Base-by-base conservation (phyloP, 2,888 invertebrate genomes). In the Exephanes ischioxanthus region DNA sequence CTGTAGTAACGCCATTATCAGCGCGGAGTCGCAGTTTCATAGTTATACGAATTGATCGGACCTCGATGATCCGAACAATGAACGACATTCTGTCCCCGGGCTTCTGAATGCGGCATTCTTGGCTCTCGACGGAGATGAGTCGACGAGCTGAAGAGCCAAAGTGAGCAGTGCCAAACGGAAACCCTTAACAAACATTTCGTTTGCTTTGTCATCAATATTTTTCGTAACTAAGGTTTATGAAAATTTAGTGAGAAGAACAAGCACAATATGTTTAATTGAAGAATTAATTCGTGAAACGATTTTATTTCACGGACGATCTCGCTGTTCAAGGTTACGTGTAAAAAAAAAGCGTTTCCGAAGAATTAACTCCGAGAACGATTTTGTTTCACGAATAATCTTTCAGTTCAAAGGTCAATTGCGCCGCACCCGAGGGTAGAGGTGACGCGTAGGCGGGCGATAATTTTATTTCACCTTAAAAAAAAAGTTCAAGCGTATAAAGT, bases 401-500 rank as follows among this genome's bases (percentile, higher is more conserved):
- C 16, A 5, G 14, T 61, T 61, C 26, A 26, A 61, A 61, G 30
- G 63, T 63, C 41, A 41, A 9, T 48, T 11, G 5, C 26, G 16
- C 11, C n/a, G 6, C 45, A n/a, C 5, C 11, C 19, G 45, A 45
- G 61, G 45, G 48, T 51, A 61, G 33, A 11, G 5, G 37, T 45
- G 71, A 37, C 41, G 58, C 70, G 75, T 19, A 26, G 63, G 53
- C 48, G 58, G 37, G 51, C 71, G 75, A 61, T 71, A 85, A 83
- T 85, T 83, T 76, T 83, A 83, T 83, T 85, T 76, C 67, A 76
- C 75, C 83, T 48, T 41, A 70, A 71, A 48, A 71, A 81, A 71
- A 51, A 71, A 41, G 16, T 63, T 63, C 5, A 61, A 61, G 45
- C 30, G 5, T 9, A 9, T 1, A 26, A 19, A 61, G 63, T 14